Percentiles rank a stretch among this genome's conserved stretches.
Conservation (phyloP, 2,797 vertebrate genomes). For the Anniella stebbinsi region DNA sequence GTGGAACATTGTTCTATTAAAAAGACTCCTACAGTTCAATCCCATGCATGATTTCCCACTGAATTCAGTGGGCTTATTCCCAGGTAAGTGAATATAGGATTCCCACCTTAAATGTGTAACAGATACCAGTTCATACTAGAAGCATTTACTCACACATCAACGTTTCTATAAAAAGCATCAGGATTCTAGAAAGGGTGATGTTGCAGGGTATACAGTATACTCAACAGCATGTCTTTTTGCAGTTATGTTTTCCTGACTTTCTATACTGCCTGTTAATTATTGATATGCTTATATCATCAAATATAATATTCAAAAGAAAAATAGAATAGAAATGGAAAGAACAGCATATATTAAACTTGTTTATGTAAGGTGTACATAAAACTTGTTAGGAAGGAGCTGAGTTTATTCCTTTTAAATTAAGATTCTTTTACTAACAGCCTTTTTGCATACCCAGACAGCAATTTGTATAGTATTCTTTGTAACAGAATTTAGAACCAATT, state of each 20-base stretch:
- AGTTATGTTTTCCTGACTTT: conserved; percentile 3
- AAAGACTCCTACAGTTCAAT: neutral
- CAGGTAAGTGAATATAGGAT: no score
- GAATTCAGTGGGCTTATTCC: no score
- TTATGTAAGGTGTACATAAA: neutral
- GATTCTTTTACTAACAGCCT: conserved; percentile 13
- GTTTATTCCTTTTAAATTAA: conserved; percentile 44
- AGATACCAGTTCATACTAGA: no score
- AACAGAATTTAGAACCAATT: neutral
- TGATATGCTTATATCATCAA: neutral
- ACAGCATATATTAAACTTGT: neutral
- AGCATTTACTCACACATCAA: conserved; percentile 38
- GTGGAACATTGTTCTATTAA: neutral
- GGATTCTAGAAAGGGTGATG: conserved; percentile 53
- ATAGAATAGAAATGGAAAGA: conserved; percentile 43
- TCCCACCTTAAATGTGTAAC: no score
- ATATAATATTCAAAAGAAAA: conserved; percentile 24
- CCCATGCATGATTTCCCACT: no score
- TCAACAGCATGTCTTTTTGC: conserved; percentile 42
- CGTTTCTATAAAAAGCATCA: conserved; percentile 41
- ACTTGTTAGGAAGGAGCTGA: conserved; percentile 33
- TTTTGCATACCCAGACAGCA: no score
- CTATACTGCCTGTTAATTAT: conserved; percentile 34
- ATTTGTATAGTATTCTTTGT: neutral
- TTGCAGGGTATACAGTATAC: neutral